Conservation (phyloP, 2,888 invertebrate species). For the Diarsia mendica region DNA sequence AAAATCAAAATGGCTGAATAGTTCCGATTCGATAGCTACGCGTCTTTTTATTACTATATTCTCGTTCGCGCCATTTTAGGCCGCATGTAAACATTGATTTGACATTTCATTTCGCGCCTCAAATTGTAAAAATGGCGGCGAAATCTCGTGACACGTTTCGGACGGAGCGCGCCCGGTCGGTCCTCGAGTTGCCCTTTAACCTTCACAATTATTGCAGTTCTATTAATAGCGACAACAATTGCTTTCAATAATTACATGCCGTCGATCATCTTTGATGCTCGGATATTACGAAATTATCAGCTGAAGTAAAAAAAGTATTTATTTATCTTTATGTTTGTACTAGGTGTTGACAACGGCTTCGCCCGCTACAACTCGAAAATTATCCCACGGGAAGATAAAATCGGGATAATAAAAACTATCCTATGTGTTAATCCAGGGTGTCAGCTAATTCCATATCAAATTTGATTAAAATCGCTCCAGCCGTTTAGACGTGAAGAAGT, state of each 20-base stretch:
- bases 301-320: conserved; percentile 21
- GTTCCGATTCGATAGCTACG: background rate
- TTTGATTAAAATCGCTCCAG: too few relatives aligned
- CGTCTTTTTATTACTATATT: background rate
- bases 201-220: conserved; percentile 81
- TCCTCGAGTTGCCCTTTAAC: conserved; percentile 86
- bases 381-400: too few relatives aligned
- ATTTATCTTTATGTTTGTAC: background rate
- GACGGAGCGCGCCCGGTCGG: conserved; percentile 72
- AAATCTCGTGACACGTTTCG: conserved; percentile 74
- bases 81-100: conserved; percentile 44
- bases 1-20: background rate
- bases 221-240: conserved; percentile 86
- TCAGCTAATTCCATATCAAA: too few relatives aligned
- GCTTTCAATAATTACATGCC: conserved; percentile 78
- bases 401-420: too few relatives aligned
- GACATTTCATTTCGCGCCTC: conserved; percentile 70
- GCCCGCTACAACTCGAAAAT: too few relatives aligned
- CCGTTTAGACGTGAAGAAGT: too few relatives aligned
- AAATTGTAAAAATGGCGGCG: conserved; percentile 67
- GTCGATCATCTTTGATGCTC: conserved; percentile 71
- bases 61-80: background rate
- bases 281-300: conserved; percentile 60
- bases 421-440: too few relatives aligned
- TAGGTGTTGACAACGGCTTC: too few relatives aligned